These are phyloP conservation scores for Phenacoccus solenopsis DNA, from an alignment of 1,140 invertebrate genomes.

Conservation along the genomic window DNA sequence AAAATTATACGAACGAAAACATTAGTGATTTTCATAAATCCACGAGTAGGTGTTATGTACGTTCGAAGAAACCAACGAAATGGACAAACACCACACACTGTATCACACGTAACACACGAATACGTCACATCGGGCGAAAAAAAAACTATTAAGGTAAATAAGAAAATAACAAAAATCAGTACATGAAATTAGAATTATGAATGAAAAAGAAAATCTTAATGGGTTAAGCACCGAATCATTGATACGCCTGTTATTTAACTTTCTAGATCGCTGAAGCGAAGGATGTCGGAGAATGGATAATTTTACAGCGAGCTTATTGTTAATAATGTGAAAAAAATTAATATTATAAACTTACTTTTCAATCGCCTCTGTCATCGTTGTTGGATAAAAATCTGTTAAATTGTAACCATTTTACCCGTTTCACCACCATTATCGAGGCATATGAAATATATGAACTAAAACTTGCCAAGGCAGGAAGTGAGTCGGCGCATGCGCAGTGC, in stretches of 20 bases:
- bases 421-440: conserved; percentile 39
- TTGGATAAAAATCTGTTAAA: conserved; percentile 35
- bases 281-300: too few relatives aligned
- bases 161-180: too few relatives aligned
- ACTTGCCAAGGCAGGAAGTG: conserved; percentile 27
- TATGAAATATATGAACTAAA: conserved; percentile 35
- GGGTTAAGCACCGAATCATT: conserved; percentile 7
- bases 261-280: conserved; percentile 8
- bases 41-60: too few relatives aligned
- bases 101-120: too few relatives aligned
- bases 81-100: too few relatives aligned
- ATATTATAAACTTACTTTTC: conserved; percentile 37
- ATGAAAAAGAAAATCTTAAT: conserved; percentile 6
- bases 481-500: conserved; percentile 24
- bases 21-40: too few relatives aligned
- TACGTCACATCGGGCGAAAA: too few relatives aligned
- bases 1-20: too few relatives aligned
- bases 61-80: too few relatives aligned
- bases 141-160: too few relatives aligned
- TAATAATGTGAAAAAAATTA: not conserved
- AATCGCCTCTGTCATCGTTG: conserved; percentile 39
- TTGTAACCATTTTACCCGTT: conserved; percentile 35
- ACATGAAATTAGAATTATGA: too few relatives aligned
- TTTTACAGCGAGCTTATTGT: too few relatives aligned
- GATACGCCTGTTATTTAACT: not conserved